Conservation (phyloP, 1,140 invertebrate species). For the Papilio aristodemus region DNA sequence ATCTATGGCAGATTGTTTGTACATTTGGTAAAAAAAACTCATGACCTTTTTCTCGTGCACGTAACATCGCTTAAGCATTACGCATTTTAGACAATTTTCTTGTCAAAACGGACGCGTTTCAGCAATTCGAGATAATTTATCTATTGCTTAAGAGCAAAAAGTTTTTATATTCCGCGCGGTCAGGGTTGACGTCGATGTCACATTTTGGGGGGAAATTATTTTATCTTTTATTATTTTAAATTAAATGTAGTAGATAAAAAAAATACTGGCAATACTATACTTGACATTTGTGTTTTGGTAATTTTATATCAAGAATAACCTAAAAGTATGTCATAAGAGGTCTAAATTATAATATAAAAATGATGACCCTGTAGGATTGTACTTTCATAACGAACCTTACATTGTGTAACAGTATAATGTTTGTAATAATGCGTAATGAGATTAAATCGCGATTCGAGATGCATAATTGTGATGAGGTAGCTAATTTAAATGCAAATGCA, state of each 20-base stretch:
- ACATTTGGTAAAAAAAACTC: background rate
- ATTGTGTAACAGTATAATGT: slow-evolving; percentile 3
- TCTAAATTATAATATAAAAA: slow-evolving; percentile 4
- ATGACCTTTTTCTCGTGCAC: slow-evolving; percentile 2
- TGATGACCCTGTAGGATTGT: background rate
- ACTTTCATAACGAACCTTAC: background rate
- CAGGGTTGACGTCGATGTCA: background rate
- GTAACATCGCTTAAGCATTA: slow-evolving; percentile 12
- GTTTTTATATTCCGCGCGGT: slow-evolving; percentile 1
- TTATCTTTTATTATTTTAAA: background rate
- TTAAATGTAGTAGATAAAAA: background rate
- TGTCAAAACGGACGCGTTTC: slow-evolving; percentile 36
- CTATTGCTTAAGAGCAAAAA: background rate
- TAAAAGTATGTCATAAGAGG: background rate
- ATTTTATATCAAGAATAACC: no score
- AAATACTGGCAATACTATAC: no score
- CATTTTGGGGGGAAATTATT: slow-evolving; percentile 9
- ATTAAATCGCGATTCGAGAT: slow-evolving; percentile 1
- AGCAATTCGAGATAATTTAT: slow-evolving; percentile 36
- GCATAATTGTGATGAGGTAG: slow-evolving; percentile 8
- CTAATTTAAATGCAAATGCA: slow-evolving; percentile 6
- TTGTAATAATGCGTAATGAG: slow-evolving; percentile 3
- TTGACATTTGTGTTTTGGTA: no score
- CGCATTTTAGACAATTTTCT: slow-evolving; percentile 37
- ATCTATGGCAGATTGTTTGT: no score